Conservation (phyloP, 2,113 vertebrate genomes). For the Thermophis baileyi region DNA sequence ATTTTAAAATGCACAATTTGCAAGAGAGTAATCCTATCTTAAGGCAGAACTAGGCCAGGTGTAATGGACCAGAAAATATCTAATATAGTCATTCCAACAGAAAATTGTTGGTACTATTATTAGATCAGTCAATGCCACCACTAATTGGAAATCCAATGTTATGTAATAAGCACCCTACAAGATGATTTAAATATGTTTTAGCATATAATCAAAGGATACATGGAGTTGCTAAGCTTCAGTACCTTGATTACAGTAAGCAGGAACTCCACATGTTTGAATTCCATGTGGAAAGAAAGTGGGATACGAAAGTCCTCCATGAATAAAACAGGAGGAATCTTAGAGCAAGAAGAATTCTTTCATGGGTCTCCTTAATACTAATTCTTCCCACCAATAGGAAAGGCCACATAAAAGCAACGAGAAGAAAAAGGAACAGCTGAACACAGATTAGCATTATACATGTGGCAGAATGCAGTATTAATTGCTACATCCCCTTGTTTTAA, state of each 20-base stretch:
- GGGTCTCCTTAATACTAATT: not conserved
- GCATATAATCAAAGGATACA: not conserved
- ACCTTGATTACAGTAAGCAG: not conserved
- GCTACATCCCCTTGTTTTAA: not conserved
- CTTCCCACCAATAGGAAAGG: not conserved
- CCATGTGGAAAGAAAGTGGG: not conserved
- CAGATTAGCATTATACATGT: not conserved
- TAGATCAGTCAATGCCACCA: not conserved
- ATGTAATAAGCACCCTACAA: not conserved
- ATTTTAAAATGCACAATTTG: not conserved
- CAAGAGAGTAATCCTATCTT: not conserved
- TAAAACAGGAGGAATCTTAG: not conserved
- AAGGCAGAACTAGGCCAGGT: not conserved
- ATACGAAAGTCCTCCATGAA: not conserved
- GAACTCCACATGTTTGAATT: not conserved
- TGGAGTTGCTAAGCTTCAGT: not conserved
- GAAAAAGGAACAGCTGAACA: constrained; percentile 2
- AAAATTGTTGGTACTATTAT: not conserved
- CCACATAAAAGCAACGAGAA: not conserved
- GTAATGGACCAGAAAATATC: not conserved
- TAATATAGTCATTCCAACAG: not conserved
- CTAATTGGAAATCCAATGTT: not conserved
- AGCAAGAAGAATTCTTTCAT: not conserved
- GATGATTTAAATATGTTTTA: not conserved
- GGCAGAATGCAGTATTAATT: not conserved